These are phyloP conservation scores for Ethmia dodecea DNA, from an alignment of 2,888 invertebrate genomes.

Conservation along the genomic window DNA sequence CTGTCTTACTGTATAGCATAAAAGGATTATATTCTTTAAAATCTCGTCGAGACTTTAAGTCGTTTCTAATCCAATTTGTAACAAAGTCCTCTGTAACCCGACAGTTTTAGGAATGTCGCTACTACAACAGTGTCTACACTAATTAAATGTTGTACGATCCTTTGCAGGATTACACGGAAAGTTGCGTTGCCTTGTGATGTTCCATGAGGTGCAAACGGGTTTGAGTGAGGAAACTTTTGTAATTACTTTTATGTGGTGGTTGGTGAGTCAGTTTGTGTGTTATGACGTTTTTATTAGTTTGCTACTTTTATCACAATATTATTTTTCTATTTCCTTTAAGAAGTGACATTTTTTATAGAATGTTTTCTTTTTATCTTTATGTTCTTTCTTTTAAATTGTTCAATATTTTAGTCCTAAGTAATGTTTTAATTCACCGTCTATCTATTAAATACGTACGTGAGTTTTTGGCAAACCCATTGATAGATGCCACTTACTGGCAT, in stretches of 20 bases:
- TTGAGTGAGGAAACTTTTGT: constrained; percentile 34
- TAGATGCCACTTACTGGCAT: too few species aligned
- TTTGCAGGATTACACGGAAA: constrained; percentile 17
- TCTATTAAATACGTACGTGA: too few species aligned
- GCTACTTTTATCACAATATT: too few species aligned
- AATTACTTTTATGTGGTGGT: constrained; percentile 34
- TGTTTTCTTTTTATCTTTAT: too few species aligned
- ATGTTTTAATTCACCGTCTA: too few species aligned
- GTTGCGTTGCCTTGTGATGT: constrained; percentile 9
- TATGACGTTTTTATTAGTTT: constrained; percentile 6
- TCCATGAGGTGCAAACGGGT: constrained; percentile 25
- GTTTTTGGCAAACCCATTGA: too few species aligned
- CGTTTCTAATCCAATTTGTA: neutral
- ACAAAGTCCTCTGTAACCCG: constrained; percentile 24
- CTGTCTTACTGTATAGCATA: constrained; percentile 7
- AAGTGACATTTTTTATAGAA: too few species aligned
- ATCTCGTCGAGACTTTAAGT: too few species aligned
- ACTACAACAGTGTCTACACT: constrained; percentile 30
- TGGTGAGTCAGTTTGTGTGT: constrained; percentile 13
- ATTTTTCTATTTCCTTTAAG: too few species aligned
- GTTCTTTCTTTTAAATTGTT: too few species aligned
- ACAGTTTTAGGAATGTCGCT: constrained; percentile 32
- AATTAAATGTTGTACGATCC: constrained; percentile 34
- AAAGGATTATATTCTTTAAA: too few species aligned
- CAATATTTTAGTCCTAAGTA: too few species aligned